Conservation (phyloP, 2,888 invertebrate species). For the Nephrotoma guestfalica region DNA sequence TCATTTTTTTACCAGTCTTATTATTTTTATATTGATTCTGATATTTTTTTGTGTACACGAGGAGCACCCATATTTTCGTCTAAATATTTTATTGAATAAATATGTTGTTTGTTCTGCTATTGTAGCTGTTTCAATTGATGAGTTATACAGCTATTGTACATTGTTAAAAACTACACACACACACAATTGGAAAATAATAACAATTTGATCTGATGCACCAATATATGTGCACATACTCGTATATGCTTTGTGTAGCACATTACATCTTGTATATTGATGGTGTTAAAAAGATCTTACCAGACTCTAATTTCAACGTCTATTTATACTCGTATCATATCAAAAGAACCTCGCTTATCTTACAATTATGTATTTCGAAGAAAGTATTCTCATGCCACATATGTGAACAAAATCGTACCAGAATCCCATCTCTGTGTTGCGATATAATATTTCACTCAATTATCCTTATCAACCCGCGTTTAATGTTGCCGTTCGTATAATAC, state of each 20-base stretch:
- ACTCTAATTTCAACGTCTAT: background rate
- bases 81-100: background rate
- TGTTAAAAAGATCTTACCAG: too few species aligned
- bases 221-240: background rate
- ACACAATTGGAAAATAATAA: background rate
- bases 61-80: background rate
- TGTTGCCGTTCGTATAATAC: background rate
- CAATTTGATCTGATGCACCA: background rate
- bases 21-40: background rate
- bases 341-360: background rate
- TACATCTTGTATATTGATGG: background rate
- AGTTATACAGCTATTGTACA: background rate
- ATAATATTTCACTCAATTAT: background rate
- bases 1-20: background rate
- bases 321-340: background rate
- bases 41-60: background rate
- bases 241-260: background rate
- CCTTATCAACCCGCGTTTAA: background rate
- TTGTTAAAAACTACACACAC: background rate
- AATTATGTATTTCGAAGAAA: background rate
- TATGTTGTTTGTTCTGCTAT: background rate
- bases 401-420: background rate
- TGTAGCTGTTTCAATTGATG: background rate
- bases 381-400: background rate
- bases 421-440: background rate